These are phyloP conservation scores for Globia sparganii DNA, from an alignment of 2,888 invertebrate genomes.

Conservation along the genomic window DNA sequence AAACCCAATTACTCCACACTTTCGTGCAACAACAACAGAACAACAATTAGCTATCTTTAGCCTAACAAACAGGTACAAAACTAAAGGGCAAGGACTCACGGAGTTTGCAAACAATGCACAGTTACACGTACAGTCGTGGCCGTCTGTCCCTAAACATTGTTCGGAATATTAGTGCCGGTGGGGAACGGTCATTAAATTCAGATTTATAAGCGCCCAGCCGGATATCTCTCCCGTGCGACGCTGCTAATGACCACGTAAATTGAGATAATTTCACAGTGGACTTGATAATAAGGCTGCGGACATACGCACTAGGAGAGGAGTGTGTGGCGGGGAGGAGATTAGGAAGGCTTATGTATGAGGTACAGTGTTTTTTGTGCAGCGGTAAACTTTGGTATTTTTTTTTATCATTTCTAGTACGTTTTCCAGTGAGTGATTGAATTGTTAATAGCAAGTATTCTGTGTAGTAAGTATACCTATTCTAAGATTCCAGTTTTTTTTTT, in stretches of 20 bases:
- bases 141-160: constrained; percentile 81
- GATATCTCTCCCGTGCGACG: constrained; percentile 90
- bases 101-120: constrained; percentile 56
- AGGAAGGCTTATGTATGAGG: constrained; percentile 29
- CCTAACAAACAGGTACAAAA: constrained; percentile 53
- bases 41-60: constrained; percentile 58
- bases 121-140: constrained; percentile 43
- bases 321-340: constrained; percentile 22
- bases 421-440: not conserved
- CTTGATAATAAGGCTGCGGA: constrained; percentile 80
- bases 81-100: constrained; percentile 57
- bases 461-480: not conserved
- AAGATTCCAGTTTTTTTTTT: not conserved
- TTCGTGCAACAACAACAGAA: constrained; percentile 32
- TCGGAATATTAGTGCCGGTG: constrained; percentile 84
- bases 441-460: not conserved
- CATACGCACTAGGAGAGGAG: constrained; percentile 56
- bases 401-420: not conserved
- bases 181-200: constrained; percentile 88
- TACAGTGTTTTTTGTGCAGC: not conserved
- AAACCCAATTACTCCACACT: constrained; percentile 4
- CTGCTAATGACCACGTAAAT: constrained; percentile 90
- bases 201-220: constrained; percentile 87
- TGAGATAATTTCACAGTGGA: constrained; percentile 89
- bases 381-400: not conserved